Percentiles rank a stretch among this genome's conserved stretches.
Conservation (phyloP, 2,888 invertebrate species). For the Labia minor region DNA sequence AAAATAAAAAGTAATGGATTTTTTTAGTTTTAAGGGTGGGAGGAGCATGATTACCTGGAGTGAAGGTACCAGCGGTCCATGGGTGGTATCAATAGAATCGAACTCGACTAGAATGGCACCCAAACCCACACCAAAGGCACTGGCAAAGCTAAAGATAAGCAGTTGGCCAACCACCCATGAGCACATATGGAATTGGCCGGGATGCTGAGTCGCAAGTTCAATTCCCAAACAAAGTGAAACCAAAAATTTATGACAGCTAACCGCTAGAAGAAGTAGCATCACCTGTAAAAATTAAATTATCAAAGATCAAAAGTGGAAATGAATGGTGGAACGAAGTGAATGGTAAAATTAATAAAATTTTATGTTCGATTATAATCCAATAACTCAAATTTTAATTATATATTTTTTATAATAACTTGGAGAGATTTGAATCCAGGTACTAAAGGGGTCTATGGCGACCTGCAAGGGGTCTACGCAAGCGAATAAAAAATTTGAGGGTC, state of each 20-base stretch:
- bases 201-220: constrained; percentile 43
- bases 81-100: constrained; percentile 40
- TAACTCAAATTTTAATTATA: too few relatives aligned
- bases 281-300: constrained; percentile 49
- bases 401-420: too few relatives aligned
- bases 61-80: constrained; percentile 1
- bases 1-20: too few relatives aligned
- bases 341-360: too few relatives aligned
- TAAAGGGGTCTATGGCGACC: too few relatives aligned
- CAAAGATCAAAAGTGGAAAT: too few relatives aligned
- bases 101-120: constrained; percentile 31
- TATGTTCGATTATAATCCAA: too few relatives aligned
- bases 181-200: constrained; percentile 37
- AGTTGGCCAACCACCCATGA: constrained; percentile 45
- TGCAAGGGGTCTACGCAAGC: too few relatives aligned
- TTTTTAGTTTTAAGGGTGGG: too few relatives aligned
- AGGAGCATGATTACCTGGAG: constrained; percentile 51
- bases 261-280: constrained; percentile 52
- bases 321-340: too few relatives aligned
- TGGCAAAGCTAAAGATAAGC: constrained; percentile 57
- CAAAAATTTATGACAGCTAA: constrained; percentile 69
- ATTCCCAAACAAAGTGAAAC: constrained; percentile 72
- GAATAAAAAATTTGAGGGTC: too few relatives aligned
- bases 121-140: constrained; percentile 57
- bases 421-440: too few relatives aligned